These are phyloP conservation scores for Darevskia mixta DNA, from an alignment of 2,797 vertebrate genomes.

Conservation along the genomic window DNA sequence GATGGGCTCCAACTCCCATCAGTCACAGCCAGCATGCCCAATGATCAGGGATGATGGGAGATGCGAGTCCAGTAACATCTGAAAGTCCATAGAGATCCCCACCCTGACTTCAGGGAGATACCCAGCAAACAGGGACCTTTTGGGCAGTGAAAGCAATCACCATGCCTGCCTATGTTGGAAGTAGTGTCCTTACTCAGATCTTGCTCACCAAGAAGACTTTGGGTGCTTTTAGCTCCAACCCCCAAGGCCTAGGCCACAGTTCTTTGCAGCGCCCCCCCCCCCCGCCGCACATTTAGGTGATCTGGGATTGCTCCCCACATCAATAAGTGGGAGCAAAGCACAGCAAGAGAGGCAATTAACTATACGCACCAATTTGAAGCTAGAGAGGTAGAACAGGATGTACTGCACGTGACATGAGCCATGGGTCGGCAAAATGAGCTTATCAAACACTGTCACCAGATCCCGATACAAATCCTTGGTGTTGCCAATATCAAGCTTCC, in stretches of 20 bases:
- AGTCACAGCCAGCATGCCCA: neutral
- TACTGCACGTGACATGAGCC: conserved; percentile 93
- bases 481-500: conserved; percentile 81
- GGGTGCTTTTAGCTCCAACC: no score
- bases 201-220: no score
- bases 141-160: neutral
- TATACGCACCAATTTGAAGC: conserved; percentile 92
- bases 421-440: conserved; percentile 93
- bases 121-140: no score
- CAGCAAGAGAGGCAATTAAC: neutral
- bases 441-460: conserved; percentile 90
- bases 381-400: conserved; percentile 93
- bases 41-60: no score
- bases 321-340: neutral
- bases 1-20: neutral
- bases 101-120: no score
- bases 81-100: no score
- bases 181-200: neutral
- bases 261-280: no score
- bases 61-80: no score
- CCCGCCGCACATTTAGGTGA: no score
- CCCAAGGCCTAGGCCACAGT: no score
- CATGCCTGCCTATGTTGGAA: neutral
- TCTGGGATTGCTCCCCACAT: no score
- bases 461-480: conserved; percentile 92